These are phyloP conservation scores for Mythimna lalbum DNA, from an alignment of 2,888 invertebrate genomes.

Conservation along the genomic window DNA sequence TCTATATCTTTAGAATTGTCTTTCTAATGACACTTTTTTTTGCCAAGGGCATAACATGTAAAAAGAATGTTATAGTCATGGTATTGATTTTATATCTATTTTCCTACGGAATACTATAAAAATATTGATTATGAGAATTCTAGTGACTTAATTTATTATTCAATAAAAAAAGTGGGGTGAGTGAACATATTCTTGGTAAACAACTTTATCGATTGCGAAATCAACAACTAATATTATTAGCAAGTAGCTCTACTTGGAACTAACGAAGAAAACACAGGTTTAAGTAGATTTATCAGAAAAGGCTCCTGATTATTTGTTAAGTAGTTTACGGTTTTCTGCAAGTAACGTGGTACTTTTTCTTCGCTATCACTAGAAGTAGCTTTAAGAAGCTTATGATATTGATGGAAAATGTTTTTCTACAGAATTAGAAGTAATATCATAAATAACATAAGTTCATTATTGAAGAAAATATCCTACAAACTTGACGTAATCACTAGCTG, in stretches of 20 bases:
- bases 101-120: background rate
- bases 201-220: constrained; percentile 3
- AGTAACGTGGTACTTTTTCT: background rate
- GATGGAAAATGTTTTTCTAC: background rate
- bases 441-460: too few species aligned
- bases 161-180: constrained; percentile 10
- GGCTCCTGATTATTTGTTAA: constrained; percentile 23
- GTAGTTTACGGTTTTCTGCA: constrained; percentile 4
- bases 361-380: background rate
- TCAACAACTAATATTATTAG: constrained; percentile 16
- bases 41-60: background rate
- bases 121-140: background rate
- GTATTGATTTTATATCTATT: too few species aligned
- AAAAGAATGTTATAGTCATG: too few species aligned
- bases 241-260: constrained; percentile 20
- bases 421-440: too few species aligned
- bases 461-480: too few species aligned
- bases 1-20: background rate
- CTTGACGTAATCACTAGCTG: too few species aligned
- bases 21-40: background rate
- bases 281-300: constrained; percentile 29
- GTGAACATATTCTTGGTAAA: constrained; percentile 22
- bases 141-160: constrained; percentile 26
- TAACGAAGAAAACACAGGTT: constrained; percentile 13
- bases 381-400: constrained; percentile 2